phyloP scores from a whole-genome alignment of 23 tunicate genomes.

The Styela plicata region DNA sequence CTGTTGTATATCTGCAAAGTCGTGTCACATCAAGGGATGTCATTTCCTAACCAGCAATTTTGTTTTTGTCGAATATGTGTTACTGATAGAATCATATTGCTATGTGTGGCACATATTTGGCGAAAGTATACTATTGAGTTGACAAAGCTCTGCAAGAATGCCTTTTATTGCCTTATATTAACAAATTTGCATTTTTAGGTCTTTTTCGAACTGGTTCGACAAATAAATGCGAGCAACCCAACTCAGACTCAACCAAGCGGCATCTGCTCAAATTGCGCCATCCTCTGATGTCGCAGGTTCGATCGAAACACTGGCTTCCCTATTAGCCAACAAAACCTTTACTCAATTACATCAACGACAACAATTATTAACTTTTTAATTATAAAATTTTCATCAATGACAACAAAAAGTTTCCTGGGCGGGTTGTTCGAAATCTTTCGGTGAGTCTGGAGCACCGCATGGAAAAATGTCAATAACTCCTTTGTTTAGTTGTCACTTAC shows the following conservation, averaged over 20 bases:
- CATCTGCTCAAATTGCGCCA: slow-evolving; percentile 41
- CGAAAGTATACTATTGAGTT: no score
- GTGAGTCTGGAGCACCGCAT: neutral
- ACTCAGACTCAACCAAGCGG: slow-evolving; percentile 11
- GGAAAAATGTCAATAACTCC: neutral
- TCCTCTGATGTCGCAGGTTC: slow-evolving; percentile 6
- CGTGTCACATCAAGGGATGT: neutral
- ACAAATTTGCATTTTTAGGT: slow-evolving; percentile 32
- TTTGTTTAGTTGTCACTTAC: neutral
- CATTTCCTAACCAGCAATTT: no score
- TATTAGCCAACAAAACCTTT: neutral
- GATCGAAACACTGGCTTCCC: neutral
- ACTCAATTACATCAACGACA: slow-evolving; percentile 2
- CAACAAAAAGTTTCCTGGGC: neutral
- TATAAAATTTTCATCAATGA: neutral
- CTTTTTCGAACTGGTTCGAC: slow-evolving; percentile 91
- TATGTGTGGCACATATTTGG: no score
- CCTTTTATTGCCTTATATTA: neutral
- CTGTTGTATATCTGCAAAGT: neutral
- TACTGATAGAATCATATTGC: no score
- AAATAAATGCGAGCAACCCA: slow-evolving; percentile 72
- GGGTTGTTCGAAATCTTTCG: neutral
- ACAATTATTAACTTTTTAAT: neutral
- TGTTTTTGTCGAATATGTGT: no score
- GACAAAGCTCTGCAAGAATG: no score